Conservation (phyloP, 64 coral and sea anemone genomes). For the Pocillopora verrucosa region DNA sequence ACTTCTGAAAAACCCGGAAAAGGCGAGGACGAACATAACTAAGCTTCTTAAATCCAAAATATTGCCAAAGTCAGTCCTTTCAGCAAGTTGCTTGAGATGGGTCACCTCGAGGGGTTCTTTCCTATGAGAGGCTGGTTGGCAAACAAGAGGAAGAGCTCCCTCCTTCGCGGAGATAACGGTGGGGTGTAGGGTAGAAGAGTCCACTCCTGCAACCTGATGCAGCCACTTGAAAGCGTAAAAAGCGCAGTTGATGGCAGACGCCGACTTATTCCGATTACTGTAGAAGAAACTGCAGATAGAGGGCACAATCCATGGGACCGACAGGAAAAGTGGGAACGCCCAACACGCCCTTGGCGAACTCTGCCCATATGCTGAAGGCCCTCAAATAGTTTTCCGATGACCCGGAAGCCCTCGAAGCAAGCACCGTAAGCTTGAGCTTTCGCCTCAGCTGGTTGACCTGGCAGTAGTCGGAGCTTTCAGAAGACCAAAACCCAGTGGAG, state of each 20-base stretch:
- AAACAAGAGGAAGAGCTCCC: background rate
- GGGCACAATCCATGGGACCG: background rate
- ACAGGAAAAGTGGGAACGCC: background rate
- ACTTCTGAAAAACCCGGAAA: too few species aligned
- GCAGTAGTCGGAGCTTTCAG: too few species aligned
- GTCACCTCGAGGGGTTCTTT: background rate
- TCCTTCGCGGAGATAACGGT: slow-evolving; percentile 18
- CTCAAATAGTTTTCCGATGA: background rate
- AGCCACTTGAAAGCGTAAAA: slow-evolving; percentile 35
- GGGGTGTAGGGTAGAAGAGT: slow-evolving; percentile 23
- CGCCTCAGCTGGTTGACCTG: too few species aligned
- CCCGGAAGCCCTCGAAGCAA: background rate
- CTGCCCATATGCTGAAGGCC: slow-evolving; percentile 11
- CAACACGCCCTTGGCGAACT: background rate
- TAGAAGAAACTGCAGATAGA: background rate
- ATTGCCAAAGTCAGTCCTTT: background rate
- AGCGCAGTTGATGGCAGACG: slow-evolving; percentile 4
- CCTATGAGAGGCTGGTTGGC: background rate
- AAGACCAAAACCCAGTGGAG: too few species aligned
- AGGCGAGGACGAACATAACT: too few species aligned
- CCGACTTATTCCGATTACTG: slow-evolving; percentile 25
- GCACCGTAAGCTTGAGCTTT: too few species aligned
- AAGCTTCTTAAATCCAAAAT: slow-evolving; percentile 13
- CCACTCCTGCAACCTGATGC: slow-evolving; percentile 5
- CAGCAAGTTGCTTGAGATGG: background rate